A percentile compares a stretch with the other conserved stretches of the same genome.
Conservation (phyloP, 2,797 vertebrate genomes). For the Rhadinocentrus ornatus region DNA sequence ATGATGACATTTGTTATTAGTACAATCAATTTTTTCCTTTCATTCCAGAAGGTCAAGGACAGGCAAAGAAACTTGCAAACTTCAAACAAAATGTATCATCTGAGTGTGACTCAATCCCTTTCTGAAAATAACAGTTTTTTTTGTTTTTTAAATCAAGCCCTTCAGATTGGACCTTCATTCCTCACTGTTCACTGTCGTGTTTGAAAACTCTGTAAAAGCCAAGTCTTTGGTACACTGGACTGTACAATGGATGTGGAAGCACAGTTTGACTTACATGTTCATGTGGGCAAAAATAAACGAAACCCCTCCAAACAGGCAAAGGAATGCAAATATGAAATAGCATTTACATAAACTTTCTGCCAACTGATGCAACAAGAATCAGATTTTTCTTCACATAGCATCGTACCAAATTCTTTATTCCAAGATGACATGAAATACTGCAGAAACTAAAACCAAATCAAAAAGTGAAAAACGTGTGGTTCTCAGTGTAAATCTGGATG, state of each 20-base stretch:
- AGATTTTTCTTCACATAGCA: conserved; percentile 18
- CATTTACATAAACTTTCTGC: neutral
- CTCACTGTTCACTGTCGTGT: conserved; percentile 10
- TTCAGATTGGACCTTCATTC: conserved; percentile 14
- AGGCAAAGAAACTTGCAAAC: conserved; percentile 5
- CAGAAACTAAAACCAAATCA: conserved; percentile 11
- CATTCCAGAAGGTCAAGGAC: conserved; percentile 33
- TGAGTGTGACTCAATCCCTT: conserved; percentile 19
- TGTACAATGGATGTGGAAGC: conserved; percentile 12
- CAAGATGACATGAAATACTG: conserved; percentile 12
- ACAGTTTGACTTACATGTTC: conserved; percentile 7
- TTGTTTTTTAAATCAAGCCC: neutral
- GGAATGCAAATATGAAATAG: conserved; percentile 9
- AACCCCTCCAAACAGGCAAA: conserved; percentile 3
- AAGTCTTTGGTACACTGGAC: conserved; percentile 56
- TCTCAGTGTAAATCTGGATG: conserved; percentile 9
- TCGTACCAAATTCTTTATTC: conserved; percentile 9
- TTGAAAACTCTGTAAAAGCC: conserved; percentile 26
- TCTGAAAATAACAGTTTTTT: neutral
- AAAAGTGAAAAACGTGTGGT: conserved; percentile 13
- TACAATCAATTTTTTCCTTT: conserved; percentile 53
- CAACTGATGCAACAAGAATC: conserved; percentile 14
- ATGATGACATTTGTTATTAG: conserved; percentile 29
- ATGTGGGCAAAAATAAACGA: neutral
- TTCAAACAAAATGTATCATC: conserved; percentile 20